Percentiles rank a stretch among this genome's conserved stretches.
Conservation (phyloP, 2,797 vertebrate species). For the Lepidocolaptes lacrymiger region DNA sequence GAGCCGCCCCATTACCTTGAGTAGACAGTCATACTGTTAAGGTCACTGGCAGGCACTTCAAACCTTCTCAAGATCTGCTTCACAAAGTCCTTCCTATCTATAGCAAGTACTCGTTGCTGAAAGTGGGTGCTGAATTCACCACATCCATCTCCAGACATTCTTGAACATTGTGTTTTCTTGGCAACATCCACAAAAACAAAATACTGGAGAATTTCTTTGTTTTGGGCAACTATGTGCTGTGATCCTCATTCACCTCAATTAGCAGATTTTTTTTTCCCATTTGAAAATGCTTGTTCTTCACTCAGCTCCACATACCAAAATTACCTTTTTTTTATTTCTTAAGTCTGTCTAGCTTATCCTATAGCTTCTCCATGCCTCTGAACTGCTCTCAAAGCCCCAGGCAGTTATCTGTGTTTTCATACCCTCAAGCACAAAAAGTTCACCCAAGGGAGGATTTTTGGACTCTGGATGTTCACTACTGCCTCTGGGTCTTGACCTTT, state of each 20-base stretch:
- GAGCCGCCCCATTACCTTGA: neutral
- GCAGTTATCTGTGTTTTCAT: neutral
- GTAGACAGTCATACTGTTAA: neutral
- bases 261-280: neutral
- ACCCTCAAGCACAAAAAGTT: neutral
- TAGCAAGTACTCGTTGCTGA: neutral
- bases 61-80: neutral
- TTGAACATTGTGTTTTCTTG: slow-evolving; percentile 1
- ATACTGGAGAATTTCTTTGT: neutral
- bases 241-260: neutral
- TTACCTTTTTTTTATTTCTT: neutral
- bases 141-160: neutral
- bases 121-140: neutral
- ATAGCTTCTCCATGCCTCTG: neutral
- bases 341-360: neutral
- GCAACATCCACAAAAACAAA: neutral
- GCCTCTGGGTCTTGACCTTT: neutral
- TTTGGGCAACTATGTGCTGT: neutral
- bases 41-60: neutral
- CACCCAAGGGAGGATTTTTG: neutral
- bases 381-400: neutral
- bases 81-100: neutral
- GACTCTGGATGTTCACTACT: neutral
- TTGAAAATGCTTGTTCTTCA: neutral
- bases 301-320: neutral